Evolutionary conservation across 2,888 invertebrate species (phyloP).

Genomic region (Drosophila emarginata): DNA sequence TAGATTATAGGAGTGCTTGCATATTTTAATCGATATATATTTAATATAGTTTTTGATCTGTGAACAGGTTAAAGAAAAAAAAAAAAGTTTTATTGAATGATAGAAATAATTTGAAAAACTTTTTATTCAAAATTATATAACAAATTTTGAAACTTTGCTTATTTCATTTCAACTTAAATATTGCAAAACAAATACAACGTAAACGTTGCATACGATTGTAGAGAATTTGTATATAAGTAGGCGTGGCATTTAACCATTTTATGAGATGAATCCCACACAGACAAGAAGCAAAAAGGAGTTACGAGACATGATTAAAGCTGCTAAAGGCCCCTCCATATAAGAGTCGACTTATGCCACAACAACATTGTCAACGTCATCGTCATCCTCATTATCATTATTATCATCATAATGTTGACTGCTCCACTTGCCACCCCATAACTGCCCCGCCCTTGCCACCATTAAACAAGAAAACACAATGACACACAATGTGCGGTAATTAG

Average conservation of each 20-base stretch:
- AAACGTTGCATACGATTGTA: too few species aligned
- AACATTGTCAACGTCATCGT: constrained; percentile 23
- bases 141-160: too few species aligned
- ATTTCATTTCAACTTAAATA: too few species aligned
- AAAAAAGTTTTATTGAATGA: too few species aligned
- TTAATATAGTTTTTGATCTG: too few species aligned
- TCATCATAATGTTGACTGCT: constrained; percentile 39
- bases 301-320: constrained; percentile 3
- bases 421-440: not conserved
- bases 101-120: too few species aligned
- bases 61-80: too few species aligned
- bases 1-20: too few species aligned
- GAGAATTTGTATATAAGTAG: not conserved
- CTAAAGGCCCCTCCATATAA: constrained; percentile 21
- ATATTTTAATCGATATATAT: too few species aligned
- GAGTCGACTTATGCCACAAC: not conserved
- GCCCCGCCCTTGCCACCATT: constrained; percentile 10
- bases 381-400: constrained; percentile 39
- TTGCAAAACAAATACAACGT: too few species aligned
- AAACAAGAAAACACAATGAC: constrained; percentile 20
- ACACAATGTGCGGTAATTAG: constrained; percentile 52
- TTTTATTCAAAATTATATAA: too few species aligned
- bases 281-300: not conserved
- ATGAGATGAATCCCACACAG: not conserved
- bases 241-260: not conserved